Evolutionary conservation across 2,113 vertebrate genomes (phyloP), one percentile per base, ranked within the genome.

Genomic region (Nannospalax galili): DNA sequence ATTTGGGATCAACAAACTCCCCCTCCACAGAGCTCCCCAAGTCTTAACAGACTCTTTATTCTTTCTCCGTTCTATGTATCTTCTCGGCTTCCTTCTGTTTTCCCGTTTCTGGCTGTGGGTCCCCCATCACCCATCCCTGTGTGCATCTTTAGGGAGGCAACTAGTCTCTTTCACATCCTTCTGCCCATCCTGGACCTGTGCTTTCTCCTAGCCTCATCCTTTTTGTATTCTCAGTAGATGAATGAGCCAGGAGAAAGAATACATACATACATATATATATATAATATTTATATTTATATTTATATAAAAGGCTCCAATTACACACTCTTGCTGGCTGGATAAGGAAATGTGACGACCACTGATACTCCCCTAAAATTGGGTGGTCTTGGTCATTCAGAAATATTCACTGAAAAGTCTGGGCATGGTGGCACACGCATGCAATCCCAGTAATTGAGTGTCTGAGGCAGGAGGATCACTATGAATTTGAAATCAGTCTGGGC

Each of bases 31-130:
- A 19, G 69, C 42, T 73, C 45, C 91, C 88, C 67, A 91, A 88
- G 67, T 52, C 84, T 78, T 35, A 73, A 72, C 35, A 56, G 74
- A 67, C 56, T 81, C 89, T 94, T 84, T 72, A 3, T 95, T 79
- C 93, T 88, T 74, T 48, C 85, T 93, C n/a, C 40, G 64, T n/a
- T n/a, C n/a, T 81, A 56, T 92, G 93, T 56, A 67, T 56, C 78
- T 82, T 58, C 93, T 78, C 15, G 7, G 81, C 19, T 69, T 75
- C 64, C 70, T 91, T 84, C 90, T 69, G 58, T 35, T 56, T 79
- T 32, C 35, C 70, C 58, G 3, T 42, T 45, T 65, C 67, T 35
- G 78, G 93, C 86, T 67, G 30, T 6, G 79, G 74, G 14, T 92
- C 70, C 64, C n/a, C 26, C 80, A 69, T 35, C 6, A 11, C 58